Percentiles rank a stretch among this genome's conserved stretches.
Evolutionary conservation across 2,888 invertebrate genomes (phyloP).

Genomic region (Plemyria rubiginata): DNA sequence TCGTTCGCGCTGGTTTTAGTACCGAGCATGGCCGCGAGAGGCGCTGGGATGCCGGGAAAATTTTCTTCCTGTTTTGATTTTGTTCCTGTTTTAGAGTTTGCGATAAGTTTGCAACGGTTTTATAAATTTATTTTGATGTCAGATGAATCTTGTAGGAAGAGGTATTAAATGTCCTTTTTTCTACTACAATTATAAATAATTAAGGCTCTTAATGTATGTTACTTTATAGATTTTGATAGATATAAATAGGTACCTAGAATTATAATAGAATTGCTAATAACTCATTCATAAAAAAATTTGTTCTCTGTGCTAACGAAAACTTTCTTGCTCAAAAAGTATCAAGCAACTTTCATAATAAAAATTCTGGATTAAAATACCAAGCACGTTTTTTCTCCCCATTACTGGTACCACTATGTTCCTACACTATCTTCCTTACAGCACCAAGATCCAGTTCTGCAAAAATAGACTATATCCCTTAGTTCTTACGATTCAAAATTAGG

Average conservation of each 20-base stretch:
- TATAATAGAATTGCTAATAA: no score
- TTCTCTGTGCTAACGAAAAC: no score
- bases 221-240: no score
- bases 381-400: slow-evolving; percentile 17
- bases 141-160: background rate
- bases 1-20: slow-evolving; percentile 69
- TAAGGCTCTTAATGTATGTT: no score
- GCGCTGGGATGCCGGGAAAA: slow-evolving; percentile 66
- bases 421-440: slow-evolving; percentile 17
- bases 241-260: no score
- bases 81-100: slow-evolving; percentile 50
- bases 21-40: slow-evolving; percentile 68
- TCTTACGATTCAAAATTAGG: slow-evolving; percentile 9
- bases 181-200: no score
- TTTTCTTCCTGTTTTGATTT: slow-evolving; percentile 77
- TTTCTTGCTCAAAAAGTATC: no score
- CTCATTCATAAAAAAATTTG: no score
- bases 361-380: slow-evolving; percentile 12
- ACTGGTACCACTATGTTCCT: slow-evolving; percentile 10
- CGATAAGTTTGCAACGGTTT: slow-evolving; percentile 16
- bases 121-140: slow-evolving; percentile 1
- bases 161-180: no score
- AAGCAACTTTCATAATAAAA: background rate
- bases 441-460: background rate
- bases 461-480: slow-evolving; percentile 2